Evolutionary conservation across 2,888 invertebrate genomes (phyloP), one percentile per base, ranked within the genome.

Genomic region (Spodoptera littoralis): DNA sequence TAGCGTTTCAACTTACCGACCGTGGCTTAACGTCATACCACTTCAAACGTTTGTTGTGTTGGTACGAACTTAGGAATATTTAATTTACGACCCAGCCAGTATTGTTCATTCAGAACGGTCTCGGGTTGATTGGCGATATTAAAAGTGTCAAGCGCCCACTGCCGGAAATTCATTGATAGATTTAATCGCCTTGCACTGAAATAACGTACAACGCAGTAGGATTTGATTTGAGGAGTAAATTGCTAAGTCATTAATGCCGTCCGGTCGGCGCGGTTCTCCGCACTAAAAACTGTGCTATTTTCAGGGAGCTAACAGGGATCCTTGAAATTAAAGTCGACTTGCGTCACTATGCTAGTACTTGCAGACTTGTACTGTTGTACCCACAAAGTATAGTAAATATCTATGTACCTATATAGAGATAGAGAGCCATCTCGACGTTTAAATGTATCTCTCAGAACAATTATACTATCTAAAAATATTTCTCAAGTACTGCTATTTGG

Each of bases 81-180:
- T 90, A 90, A 93, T 94, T 94, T 94, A 94, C 89, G 93, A 92
- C 84, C 87, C 72, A 76, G 81, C 84, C 83, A 84, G 92, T 88
- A 94, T 94, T 94, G 94, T 93, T 93, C 93, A 92, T 92, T 92
- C 89, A 93, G 86, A 87, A 87, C 88, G 88, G 85, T 83, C 85
- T 81, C 86, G 85, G 83, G 89, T 91, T 91, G 92, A 92, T 92
- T 91, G 92, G 88, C 91, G 92, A 91, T 91, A 92, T 92, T 92
- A 92, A 92, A 92, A 92, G 91, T 94, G 94, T 94, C 94, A 93
- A 91, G 89, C 89, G 77, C 79, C 80, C 81, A 83, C 84, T 92
- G 92, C 93, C 94, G 94, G 94, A 94, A 93, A 94, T 90, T 93
- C 94, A 93, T 93, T 93, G 94, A 94, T 94, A 93, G 94, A 92